These are phyloP conservation scores for Mirza zaza DNA, from an alignment of 2,113 vertebrate genomes.

Conservation along the genomic window DNA sequence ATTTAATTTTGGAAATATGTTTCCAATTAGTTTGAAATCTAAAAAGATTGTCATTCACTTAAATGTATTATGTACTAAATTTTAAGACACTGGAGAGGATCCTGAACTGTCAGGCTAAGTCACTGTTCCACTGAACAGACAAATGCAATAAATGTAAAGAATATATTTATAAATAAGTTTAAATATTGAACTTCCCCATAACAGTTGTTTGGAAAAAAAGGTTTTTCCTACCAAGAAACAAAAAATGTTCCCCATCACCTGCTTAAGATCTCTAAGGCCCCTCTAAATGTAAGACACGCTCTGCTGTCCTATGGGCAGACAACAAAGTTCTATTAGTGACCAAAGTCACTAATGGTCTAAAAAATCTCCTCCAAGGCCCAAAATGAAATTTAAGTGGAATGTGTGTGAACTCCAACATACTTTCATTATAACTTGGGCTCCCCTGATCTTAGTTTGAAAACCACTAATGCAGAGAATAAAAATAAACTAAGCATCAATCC, in stretches of 20 bases:
- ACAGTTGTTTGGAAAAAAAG: not conserved
- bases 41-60: not conserved
- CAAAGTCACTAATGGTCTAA: not conserved
- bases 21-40: conserved; percentile 16
- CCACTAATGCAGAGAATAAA: not conserved
- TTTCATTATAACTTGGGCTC: not conserved
- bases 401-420: not conserved
- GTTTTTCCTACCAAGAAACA: not conserved
- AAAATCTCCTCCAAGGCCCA: not conserved
- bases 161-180: not conserved
- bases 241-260: not conserved
- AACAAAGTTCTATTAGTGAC: not conserved
- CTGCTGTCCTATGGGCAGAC: not conserved
- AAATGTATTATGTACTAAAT: conserved; percentile 1
- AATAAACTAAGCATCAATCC: not conserved
- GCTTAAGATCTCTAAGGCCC: not conserved
- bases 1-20: conserved; percentile 34
- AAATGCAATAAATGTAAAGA: not conserved
- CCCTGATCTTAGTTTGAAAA: conserved; percentile 20
- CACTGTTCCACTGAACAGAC: not conserved
- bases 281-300: not conserved
- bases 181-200: not conserved
- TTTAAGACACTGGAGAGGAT: not conserved
- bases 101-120: not conserved
- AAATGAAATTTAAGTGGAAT: conserved; percentile 44